Conservation (phyloP, 2,113 vertebrate genomes). For the Platanista minor region DNA sequence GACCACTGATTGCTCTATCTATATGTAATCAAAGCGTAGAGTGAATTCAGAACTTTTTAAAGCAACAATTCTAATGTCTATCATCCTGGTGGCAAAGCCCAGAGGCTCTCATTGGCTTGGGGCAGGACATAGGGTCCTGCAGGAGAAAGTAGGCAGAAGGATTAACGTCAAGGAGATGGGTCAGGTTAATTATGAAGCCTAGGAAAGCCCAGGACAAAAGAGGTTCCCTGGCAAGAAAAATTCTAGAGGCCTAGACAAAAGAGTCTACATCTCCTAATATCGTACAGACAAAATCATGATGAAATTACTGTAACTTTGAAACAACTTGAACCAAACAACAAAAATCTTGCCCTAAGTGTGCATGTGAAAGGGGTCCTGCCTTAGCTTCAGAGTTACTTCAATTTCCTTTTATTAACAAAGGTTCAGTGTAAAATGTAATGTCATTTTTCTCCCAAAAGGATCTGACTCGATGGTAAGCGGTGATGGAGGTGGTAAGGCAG, state of each 20-base stretch:
- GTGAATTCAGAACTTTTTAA: neutral
- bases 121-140: rapidly evolving
- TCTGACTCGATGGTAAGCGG: neutral
- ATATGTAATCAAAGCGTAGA: neutral
- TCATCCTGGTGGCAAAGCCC: neutral
- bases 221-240: neutral
- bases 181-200: too few species aligned
- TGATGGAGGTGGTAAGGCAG: neutral
- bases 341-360: rapidly evolving
- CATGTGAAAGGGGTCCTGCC: rapidly evolving
- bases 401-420: neutral
- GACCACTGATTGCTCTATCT: neutral
- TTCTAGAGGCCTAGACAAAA: neutral
- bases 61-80: rapidly evolving
- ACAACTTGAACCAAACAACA: neutral
- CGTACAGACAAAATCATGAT: neutral
- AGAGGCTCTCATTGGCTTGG: rapidly evolving
- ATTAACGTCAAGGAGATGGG: rapidly evolving
- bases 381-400: neutral
- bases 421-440: neutral
- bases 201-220: neutral
- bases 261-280: neutral
- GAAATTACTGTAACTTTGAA: neutral
- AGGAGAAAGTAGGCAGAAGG: neutral
- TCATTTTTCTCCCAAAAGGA: neutral